phyloP scores from a whole-genome alignment of 2,797 vertebrate genomes.

The Lacerta viridis region DNA sequence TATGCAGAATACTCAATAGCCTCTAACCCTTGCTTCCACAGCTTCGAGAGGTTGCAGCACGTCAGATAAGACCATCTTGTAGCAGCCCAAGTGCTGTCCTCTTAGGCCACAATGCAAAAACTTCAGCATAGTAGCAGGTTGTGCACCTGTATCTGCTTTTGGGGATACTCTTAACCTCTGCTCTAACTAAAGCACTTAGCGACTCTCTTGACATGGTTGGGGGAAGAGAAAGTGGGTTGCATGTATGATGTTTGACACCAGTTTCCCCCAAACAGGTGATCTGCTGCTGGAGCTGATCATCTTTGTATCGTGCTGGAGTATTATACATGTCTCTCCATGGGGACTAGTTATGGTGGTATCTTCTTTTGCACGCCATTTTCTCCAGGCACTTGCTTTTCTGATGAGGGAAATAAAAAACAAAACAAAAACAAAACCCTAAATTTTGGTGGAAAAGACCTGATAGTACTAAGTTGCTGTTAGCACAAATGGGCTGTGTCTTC shows the following conservation, averaged over 20 bases:
- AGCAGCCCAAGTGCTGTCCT: neutral
- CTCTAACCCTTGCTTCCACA: neutral
- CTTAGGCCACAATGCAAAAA: neutral
- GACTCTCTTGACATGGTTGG: neutral
- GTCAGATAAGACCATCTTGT: neutral
- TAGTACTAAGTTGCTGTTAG: neutral
- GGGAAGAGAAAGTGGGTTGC: neutral
- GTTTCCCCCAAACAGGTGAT: neutral
- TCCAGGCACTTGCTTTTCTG: neutral
- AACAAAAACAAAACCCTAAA: too few relatives aligned
- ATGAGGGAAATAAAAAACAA: neutral
- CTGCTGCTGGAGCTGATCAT: neutral
- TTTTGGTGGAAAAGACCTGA: neutral
- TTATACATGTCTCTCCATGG: neutral
- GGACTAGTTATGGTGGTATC: neutral
- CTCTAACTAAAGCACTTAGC: neutral
- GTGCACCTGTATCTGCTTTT: neutral
- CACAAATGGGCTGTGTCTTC: neutral
- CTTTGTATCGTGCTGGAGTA: neutral
- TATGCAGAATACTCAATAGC: neutral
- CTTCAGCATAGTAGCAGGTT: neutral
- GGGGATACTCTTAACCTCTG: neutral
- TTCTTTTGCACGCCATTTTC: neutral
- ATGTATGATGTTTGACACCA: neutral
- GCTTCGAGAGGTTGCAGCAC: neutral